Conservation (phyloP, 2,113 vertebrate species). For the Lepus americanus region DNA sequence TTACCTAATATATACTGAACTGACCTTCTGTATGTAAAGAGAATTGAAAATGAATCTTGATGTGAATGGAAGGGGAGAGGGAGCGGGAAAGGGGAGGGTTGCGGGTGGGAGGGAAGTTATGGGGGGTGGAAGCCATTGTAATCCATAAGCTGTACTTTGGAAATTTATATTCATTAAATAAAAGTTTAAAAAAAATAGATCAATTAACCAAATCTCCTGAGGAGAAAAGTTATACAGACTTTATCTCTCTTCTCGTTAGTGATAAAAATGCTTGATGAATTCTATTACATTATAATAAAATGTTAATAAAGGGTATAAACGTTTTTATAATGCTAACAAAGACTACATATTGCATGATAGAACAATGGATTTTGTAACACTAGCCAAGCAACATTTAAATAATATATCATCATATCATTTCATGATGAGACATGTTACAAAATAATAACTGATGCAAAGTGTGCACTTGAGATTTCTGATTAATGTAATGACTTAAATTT, state of each 20-base stretch:
- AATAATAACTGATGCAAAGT: neutral
- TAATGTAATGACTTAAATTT: constrained; percentile 12
- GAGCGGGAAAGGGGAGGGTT: no score
- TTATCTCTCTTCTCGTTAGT: constrained; percentile 10
- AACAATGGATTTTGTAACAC: neutral
- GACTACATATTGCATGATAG: neutral
- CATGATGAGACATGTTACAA: neutral
- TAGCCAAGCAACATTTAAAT: neutral
- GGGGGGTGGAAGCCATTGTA: no score
- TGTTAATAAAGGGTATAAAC: constrained; percentile 33
- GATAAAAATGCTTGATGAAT: constrained; percentile 10
- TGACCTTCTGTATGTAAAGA: no score
- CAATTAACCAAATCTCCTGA: constrained; percentile 36
- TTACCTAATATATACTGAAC: no score
- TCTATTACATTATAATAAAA: constrained; percentile 55
- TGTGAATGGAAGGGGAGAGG: no score
- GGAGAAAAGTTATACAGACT: neutral
- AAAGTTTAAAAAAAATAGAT: neutral
- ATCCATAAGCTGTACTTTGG: no score
- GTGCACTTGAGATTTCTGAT: neutral
- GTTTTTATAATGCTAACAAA: constrained; percentile 33
- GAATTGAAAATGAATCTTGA: no score
- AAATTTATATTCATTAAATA: no score
- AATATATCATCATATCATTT: neutral
- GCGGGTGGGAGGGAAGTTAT: no score